phyloP scores from a whole-genome alignment of 1,140 invertebrate species.

The Heterodera carotae region DNA sequence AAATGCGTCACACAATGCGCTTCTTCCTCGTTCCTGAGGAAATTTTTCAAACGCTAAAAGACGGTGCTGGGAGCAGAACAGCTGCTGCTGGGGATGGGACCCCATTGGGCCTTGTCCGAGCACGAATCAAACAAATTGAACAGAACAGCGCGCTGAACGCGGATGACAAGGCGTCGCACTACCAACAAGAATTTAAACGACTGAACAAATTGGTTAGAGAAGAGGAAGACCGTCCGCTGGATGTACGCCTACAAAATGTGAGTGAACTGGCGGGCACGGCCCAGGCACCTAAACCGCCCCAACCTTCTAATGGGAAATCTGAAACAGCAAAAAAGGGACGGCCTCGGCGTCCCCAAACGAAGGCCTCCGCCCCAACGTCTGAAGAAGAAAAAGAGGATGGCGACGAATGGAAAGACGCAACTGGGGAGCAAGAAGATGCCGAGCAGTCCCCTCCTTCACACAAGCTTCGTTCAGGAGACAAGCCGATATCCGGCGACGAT shows the following conservation, averaged over 20 bases:
- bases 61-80: no score
- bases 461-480: no score
- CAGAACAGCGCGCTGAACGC: neutral
- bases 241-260: conserved; percentile 12
- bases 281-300: neutral
- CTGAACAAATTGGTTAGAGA: conserved; percentile 1
- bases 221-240: conserved; percentile 4
- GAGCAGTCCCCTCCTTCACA: neutral
- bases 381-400: neutral
- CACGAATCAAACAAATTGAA: neutral
- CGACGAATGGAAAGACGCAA: no score
- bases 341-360: no score
- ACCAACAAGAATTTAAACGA: conserved; percentile 22
- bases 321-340: neutral
- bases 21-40: conserved; percentile 38
- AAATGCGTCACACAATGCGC: conserved; percentile 25
- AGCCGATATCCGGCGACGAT: no score
- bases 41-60: conserved; percentile 1
- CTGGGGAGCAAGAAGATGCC: no score
- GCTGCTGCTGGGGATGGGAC: neutral
- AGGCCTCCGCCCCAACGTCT: no score
- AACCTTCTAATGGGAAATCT: neutral
- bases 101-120: neutral
- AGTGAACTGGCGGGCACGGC: neutral
- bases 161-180: neutral